Evolutionary conservation across 2,888 invertebrate genomes (phyloP).

Genomic region (Ichneumoninae sp.): DNA sequence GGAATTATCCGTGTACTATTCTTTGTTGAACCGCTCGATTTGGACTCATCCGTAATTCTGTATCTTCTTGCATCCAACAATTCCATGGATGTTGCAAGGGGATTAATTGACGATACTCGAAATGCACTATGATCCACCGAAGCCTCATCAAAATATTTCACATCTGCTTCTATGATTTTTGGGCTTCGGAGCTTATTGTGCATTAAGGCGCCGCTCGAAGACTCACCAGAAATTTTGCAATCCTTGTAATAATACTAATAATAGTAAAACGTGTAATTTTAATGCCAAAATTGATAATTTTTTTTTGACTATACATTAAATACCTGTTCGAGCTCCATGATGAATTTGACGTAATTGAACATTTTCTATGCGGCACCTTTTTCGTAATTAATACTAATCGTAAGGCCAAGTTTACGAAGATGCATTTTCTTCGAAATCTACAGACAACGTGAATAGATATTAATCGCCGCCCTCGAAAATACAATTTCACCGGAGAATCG

Average conservation of each 20-base stretch:
- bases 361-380: neutral
- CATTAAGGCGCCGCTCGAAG: neutral
- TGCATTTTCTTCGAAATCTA: neutral
- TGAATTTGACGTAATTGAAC: constrained; percentile 19
- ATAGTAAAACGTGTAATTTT: neutral
- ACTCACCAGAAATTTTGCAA: neutral
- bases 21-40: constrained; percentile 18
- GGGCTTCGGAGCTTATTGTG: neutral
- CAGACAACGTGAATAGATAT: constrained; percentile 19
- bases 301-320: neutral
- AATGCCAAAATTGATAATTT: neutral
- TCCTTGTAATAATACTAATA: constrained; percentile 13
- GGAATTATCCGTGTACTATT: constrained; percentile 18
- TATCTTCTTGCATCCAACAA: constrained; percentile 2
- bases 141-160: constrained; percentile 40
- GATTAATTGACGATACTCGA: constrained; percentile 30
- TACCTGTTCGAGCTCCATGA: constrained; percentile 56
- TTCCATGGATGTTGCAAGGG: neutral
- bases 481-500: constrained; percentile 24
- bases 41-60: constrained; percentile 9
- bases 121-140: constrained; percentile 42
- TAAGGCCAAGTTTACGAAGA: neutral
- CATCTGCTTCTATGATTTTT: constrained; percentile 34
- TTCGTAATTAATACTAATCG: neutral
- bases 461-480: neutral